Evolutionary conservation across 2,888 invertebrate genomes (phyloP).

Genomic region (Trachelus stipa): DNA sequence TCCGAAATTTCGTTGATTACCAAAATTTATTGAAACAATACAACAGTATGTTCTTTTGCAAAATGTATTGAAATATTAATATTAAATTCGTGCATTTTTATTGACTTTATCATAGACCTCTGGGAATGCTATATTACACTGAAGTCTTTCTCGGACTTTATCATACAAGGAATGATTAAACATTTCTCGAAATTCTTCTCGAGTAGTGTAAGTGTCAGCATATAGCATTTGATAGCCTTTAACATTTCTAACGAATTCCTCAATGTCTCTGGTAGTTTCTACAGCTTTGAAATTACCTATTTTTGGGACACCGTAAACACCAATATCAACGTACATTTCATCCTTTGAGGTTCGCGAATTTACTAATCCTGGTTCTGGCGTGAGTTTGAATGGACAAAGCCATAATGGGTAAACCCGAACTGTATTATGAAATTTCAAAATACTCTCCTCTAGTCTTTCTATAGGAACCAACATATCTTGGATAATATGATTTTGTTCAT

Average conservation of each 20-base stretch:
- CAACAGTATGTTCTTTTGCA: neutral
- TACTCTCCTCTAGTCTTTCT: conserved; percentile 70
- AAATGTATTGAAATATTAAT: neutral
- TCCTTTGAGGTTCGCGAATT: conserved; percentile 68
- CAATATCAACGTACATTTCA: conserved; percentile 82
- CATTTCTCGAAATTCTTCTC: conserved; percentile 82
- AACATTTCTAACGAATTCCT: conserved; percentile 76
- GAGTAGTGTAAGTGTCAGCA: conserved; percentile 82
- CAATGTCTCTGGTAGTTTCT: conserved; percentile 76
- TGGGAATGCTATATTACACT: conserved; percentile 80
- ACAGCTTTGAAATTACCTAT: conserved; percentile 72
- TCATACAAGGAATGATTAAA: conserved; percentile 84
- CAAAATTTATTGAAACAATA: neutral
- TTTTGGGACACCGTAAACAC: conserved; percentile 83
- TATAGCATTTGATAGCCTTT: conserved; percentile 87
- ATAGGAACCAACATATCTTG: conserved; percentile 87
- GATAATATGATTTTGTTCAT: conserved; percentile 82
- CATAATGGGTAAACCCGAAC: conserved; percentile 85
- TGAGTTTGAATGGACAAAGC: conserved; percentile 84
- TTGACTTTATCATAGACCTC: conserved; percentile 84
- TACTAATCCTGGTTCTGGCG: conserved; percentile 78
- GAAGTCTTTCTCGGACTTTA: conserved; percentile 70
- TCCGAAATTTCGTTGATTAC: neutral
- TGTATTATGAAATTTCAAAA: conserved; percentile 75
- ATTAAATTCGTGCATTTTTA: conserved; percentile 48